Conservation (phyloP, 2,797 vertebrate species). For the Sebastes cheni region DNA sequence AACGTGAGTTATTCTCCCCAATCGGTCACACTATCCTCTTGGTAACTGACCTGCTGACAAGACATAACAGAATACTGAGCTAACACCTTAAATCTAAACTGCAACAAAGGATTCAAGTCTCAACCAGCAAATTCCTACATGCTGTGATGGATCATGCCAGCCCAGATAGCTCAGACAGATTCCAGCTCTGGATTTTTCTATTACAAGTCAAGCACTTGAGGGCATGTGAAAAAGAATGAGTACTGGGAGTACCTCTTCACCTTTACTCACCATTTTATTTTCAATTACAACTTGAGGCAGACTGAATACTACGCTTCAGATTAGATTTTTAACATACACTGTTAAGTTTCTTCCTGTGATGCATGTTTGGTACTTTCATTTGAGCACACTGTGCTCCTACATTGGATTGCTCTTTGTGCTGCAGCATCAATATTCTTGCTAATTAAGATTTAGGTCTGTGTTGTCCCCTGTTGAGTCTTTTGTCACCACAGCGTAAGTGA, state of each 20-base stretch:
- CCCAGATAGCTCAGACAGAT: not conserved
- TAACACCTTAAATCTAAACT: constrained; percentile 32
- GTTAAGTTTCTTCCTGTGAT: constrained; percentile 1
- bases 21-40: constrained; percentile 6
- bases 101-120: constrained; percentile 44
- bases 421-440: constrained; percentile 72
- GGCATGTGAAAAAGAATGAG: constrained; percentile 6
- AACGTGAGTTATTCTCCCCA: constrained; percentile 1
- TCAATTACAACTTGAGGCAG: constrained; percentile 19
- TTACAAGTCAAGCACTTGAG: constrained; percentile 21
- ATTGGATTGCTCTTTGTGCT: constrained; percentile 57
- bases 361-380: constrained; percentile 27
- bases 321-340: not conserved
- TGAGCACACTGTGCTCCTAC: constrained; percentile 17
- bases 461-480: constrained; percentile 70
- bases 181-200: constrained; percentile 21
- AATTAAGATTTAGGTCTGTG: constrained; percentile 77
- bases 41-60: constrained; percentile 26
- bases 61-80: constrained; percentile 37
- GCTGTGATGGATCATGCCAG: constrained; percentile 22
- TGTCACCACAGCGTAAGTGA: constrained; percentile 77
- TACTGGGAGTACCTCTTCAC: constrained; percentile 8
- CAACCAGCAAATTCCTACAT: constrained; percentile 9
- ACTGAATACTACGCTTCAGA: not conserved
- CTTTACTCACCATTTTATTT: constrained; percentile 39